Conservation (phyloP, 2,888 invertebrate species). For the Macroteleia sp. region DNA sequence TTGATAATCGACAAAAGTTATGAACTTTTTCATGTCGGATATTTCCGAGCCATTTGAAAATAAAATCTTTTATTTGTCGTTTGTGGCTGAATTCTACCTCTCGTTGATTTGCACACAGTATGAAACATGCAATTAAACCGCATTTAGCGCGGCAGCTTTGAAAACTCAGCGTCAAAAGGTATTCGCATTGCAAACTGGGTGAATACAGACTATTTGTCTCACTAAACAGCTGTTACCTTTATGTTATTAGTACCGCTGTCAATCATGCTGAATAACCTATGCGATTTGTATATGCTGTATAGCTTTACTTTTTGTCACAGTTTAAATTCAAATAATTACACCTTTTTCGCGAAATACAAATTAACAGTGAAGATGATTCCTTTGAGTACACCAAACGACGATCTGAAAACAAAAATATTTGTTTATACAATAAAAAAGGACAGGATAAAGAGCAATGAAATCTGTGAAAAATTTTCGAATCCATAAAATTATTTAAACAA, state of each 20-base stretch:
- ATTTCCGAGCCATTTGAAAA: conserved; percentile 41
- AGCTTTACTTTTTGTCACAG: conserved; percentile 19
- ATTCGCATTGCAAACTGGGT: conserved; percentile 47
- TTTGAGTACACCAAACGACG: too few relatives aligned
- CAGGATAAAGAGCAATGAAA: too few relatives aligned
- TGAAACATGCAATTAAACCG: conserved; percentile 52
- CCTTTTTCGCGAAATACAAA: too few relatives aligned
- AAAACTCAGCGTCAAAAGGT: conserved; percentile 58
- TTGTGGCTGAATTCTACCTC: conserved; percentile 29
- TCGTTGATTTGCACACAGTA: conserved; percentile 43
- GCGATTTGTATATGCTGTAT: conserved; percentile 18
- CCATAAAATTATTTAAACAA: too few relatives aligned
- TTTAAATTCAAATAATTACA: conserved; percentile 7
- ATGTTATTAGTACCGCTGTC: conserved; percentile 45
- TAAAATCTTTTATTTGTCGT: conserved; percentile 51
- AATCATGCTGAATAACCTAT: conserved; percentile 43
- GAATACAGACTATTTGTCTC: conserved; percentile 37
- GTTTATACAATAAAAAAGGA: too few relatives aligned
- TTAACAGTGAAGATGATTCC: too few relatives aligned
- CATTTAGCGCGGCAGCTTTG: conserved; percentile 49
- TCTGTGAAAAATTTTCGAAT: too few relatives aligned
- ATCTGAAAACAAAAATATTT: too few relatives aligned
- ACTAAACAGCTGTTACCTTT: conserved; percentile 52
- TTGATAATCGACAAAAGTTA: conserved; percentile 33
- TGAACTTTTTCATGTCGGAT: conserved; percentile 23